Evolutionary conservation across 37 sponge, comb jelly and placozoan genomes (phyloP).

Genomic region (Petrosia ficiformis): DNA sequence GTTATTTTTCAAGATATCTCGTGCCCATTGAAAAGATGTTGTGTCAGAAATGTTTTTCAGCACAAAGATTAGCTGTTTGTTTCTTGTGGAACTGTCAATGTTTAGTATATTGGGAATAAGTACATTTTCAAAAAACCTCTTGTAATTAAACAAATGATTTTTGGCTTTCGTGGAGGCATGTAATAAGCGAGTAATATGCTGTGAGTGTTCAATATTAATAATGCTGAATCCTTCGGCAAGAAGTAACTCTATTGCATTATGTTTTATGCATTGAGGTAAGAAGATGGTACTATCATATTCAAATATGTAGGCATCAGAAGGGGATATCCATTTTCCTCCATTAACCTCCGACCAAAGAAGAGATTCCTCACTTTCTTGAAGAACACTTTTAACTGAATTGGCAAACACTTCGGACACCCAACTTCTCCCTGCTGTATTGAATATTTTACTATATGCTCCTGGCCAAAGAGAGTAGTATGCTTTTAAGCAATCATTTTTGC

Average conservation of each 20-base stretch:
- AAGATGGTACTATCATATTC: not conserved
- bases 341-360: constrained; percentile 45
- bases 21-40: constrained; percentile 23
- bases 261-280: constrained; percentile 8
- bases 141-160: constrained; percentile 5
- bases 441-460: not conserved
- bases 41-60: constrained; percentile 13
- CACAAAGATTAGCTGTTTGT: constrained; percentile 26
- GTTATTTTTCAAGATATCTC: constrained; percentile 8
- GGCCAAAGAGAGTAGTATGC: constrained; percentile 54
- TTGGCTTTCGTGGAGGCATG: not conserved
- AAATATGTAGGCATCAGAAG: constrained; percentile 22
- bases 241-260: constrained; percentile 22
- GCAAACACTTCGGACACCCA: not conserved
- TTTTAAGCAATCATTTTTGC: constrained; percentile 17
- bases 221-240: constrained; percentile 2
- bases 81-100: not conserved
- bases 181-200: not conserved
- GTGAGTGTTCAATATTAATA: constrained; percentile 11
- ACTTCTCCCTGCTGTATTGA: not conserved
- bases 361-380: not conserved
- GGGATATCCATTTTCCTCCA: constrained; percentile 41
- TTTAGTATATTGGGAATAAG: constrained; percentile 21
- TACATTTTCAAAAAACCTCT: constrained; percentile 30
- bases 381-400: not conserved